Evolutionary conservation across 2,888 invertebrate species (phyloP), one percentile per base, ranked within the genome.

Genomic region (Ophonus ardosiacus): DNA sequence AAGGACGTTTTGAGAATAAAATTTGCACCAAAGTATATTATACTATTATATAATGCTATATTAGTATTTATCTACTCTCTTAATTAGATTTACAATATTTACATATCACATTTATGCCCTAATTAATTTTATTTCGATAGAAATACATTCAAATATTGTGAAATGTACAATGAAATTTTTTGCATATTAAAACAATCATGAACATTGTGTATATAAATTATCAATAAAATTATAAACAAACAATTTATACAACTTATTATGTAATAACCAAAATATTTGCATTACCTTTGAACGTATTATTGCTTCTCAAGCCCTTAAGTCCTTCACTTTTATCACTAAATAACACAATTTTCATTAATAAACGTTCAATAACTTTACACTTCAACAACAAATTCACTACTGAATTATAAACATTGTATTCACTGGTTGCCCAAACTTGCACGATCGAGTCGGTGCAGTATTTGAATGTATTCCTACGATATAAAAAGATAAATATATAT

Each of bases 21-120:
- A 74, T 76, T 78, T 78, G 84, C 84, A 84, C 84, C 84, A 78
- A 57, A 83, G 74, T 83, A 83, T 83, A 51, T 51, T 76, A 61
- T 38, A 18, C 38, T 80, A 63, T 5, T 78, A 17, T 40, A 61
- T 59, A 63, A 63, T 24, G 63, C 51, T 84, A 63, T 63, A 78
- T 78, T 51, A 43, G 74, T 76, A 83, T 38, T 24, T 78, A 56
- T 56, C 78, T 68, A 81, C 57, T 81, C 31, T 21, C 31, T 71
- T 71, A n/a, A 24, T 78, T 43, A 56, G 18, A 84, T 84, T 59
- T 84, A 84, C 84, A 84, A 8, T 84, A 84, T 84, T 61, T 84
- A 84, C 84, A 84, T 84, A 84, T 84, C 84, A 84, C 84, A 84
- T 78, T 84, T 84, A 78, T 78, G 51, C 51, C 59, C 78, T 78